A percentile compares a stretch with the other conserved stretches of the same genome.
Conservation (phyloP, 2,888 invertebrate species). For the Auanema sp. region DNA sequence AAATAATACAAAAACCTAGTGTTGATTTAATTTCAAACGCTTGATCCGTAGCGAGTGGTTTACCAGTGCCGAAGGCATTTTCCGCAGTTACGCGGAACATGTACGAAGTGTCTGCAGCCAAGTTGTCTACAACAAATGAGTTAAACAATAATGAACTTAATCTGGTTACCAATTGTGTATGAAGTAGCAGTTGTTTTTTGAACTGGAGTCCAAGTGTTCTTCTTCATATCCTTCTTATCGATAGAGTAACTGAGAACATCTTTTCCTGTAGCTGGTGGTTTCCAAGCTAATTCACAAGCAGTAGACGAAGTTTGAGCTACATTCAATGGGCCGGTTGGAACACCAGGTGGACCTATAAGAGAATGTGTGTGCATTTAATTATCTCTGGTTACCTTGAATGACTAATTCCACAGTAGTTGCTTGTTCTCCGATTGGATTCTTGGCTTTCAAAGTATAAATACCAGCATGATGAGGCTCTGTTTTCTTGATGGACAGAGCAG, state of each 20-base stretch:
- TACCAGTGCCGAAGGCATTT: conserved; percentile 71
- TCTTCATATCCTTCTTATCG: conserved; percentile 45
- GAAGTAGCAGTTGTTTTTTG: conserved; percentile 52
- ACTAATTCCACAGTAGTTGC: conserved; percentile 75
- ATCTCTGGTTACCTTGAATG: conserved; percentile 72
- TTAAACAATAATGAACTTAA: neutral
- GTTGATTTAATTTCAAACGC: conserved; percentile 18
- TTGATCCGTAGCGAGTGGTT: conserved; percentile 58
- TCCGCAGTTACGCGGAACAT: conserved; percentile 92
- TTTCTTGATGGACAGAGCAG: conserved; percentile 73
- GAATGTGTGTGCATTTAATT: neutral
- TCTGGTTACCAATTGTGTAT: conserved; percentile 55
- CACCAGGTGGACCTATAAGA: conserved; percentile 43
- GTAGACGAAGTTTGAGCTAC: conserved; percentile 32
- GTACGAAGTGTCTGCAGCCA: conserved; percentile 75
- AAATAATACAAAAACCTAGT: conserved; percentile 11
- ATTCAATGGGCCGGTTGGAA: conserved; percentile 42
- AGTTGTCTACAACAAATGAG: conserved; percentile 18
- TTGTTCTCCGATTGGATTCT: conserved; percentile 78
- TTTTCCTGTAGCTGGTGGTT: conserved; percentile 41
- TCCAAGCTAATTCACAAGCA: conserved; percentile 39
- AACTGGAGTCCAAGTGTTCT: conserved; percentile 37
- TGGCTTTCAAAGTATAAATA: conserved; percentile 75
- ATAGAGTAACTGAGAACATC: conserved; percentile 50
- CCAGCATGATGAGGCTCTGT: conserved; percentile 72